A percentile compares a stretch with the other conserved stretches of the same genome.
Evolutionary conservation across 1,140 invertebrate genomes (phyloP).

Genomic region (Adelges cooleyi): DNA sequence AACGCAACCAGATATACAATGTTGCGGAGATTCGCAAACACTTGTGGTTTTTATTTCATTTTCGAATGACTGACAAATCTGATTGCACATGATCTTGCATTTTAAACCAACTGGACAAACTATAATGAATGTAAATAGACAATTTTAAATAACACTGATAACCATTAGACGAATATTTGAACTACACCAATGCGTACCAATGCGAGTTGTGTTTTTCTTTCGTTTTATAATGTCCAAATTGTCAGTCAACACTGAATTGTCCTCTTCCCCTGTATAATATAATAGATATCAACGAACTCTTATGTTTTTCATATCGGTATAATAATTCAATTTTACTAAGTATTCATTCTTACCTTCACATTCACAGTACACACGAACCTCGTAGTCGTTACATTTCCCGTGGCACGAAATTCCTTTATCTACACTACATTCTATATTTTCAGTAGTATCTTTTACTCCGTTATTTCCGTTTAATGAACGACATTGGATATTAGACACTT

Average conservation of each 20-base stretch:
- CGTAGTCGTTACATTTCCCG: conserved; percentile 53
- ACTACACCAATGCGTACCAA: too few species aligned
- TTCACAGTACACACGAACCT: conserved; percentile 57
- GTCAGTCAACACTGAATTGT: too few species aligned
- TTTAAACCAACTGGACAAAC: conserved; percentile 29
- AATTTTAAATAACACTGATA: too few species aligned
- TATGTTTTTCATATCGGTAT: too few species aligned
- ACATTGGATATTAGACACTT: conserved; percentile 63
- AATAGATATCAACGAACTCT: too few species aligned
- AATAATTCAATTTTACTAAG: too few species aligned
- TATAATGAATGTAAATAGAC: too few species aligned
- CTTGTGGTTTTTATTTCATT: conserved; percentile 38
- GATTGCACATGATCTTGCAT: conserved; percentile 51
- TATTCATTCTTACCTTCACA: conserved; percentile 39
- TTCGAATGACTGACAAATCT: conserved; percentile 46
- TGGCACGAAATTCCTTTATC: conserved; percentile 57
- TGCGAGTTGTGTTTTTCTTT: too few species aligned
- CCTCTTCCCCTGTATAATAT: not conserved
- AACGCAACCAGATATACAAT: conserved; percentile 33
- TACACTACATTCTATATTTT: conserved; percentile 58
- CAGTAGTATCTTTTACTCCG: conserved; percentile 18
- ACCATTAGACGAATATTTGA: too few species aligned
- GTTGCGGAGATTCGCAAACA: conserved; percentile 37
- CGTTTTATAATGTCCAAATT: too few species aligned
- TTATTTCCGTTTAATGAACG: conserved; percentile 43